phyloP scores from a whole-genome alignment of 2,797 vertebrate species.

The Cynopterus sphinx region DNA sequence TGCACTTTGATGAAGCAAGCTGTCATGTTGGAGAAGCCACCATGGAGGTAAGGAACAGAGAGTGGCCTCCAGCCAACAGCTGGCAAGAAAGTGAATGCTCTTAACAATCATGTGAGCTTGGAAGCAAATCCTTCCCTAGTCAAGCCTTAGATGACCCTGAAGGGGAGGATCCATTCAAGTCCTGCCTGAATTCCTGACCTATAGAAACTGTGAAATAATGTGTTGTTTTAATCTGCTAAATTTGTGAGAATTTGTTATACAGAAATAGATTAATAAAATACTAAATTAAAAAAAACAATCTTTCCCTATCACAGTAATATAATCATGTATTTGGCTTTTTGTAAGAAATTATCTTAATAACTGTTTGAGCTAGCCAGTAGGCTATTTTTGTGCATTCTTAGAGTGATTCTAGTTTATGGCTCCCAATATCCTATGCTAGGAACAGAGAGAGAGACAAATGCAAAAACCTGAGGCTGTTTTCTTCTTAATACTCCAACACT shows the following conservation, averaged over 20 bases:
- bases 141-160: neutral
- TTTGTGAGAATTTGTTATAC: neutral
- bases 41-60: neutral
- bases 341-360: neutral
- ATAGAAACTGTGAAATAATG: neutral
- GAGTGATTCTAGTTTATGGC: neutral
- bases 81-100: neutral
- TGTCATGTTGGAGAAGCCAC: neutral
- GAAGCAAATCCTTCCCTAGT: neutral
- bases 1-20: neutral
- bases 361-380: neutral
- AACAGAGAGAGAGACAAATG: neutral
- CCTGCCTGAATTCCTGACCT: neutral
- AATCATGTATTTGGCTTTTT: neutral
- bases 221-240: neutral
- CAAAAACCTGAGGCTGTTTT: neutral
- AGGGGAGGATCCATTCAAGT: too few species aligned
- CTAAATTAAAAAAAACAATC: neutral
- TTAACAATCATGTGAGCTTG: neutral
- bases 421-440: neutral
- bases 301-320: neutral
- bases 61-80: neutral
- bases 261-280: neutral
- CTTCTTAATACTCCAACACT: neutral
- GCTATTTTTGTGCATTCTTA: neutral